These are phyloP conservation scores for Caenorhabditis macrosperma DNA, from an alignment of 2,888 invertebrate species.

Conservation along the genomic window DNA sequence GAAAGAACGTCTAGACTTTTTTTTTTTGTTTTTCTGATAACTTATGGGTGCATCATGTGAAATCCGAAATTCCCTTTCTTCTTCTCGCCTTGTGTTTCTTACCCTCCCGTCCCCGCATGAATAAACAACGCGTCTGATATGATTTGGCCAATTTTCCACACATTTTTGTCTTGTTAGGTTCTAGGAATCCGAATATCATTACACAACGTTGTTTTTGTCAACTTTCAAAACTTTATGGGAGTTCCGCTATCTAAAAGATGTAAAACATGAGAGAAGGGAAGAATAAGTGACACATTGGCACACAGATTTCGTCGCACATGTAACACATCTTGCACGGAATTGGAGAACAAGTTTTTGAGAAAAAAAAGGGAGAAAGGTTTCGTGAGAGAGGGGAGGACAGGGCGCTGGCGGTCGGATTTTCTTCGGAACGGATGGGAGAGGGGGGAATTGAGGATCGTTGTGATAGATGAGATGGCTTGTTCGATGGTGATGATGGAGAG, in stretches of 20 bases:
- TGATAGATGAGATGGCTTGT: conserved; percentile 32
- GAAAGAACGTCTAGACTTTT: background rate
- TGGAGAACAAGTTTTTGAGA: conserved; percentile 50
- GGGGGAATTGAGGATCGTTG: background rate
- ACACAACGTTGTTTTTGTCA: too few species aligned
- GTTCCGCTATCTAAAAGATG: conserved; percentile 61
- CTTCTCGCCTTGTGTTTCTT: conserved; percentile 1
- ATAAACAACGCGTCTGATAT: conserved; percentile 34
- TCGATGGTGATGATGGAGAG: conserved; percentile 28
- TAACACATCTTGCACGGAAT: conserved; percentile 47
- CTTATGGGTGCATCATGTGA: conserved; percentile 7
- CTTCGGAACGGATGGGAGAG: conserved; percentile 9
- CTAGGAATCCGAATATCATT: too few species aligned
- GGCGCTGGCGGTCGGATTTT: conserved; percentile 40
- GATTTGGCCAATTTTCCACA: conserved; percentile 44
- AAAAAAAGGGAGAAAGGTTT: conserved; percentile 3
- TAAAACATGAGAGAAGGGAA: conserved; percentile 30
- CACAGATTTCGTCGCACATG: conserved; percentile 17
- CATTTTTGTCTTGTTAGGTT: background rate
- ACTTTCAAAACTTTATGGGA: conserved; percentile 61
- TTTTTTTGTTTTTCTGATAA: background rate
- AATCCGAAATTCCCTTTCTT: background rate
- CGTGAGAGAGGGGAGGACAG: background rate
- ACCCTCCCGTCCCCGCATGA: conserved; percentile 4
- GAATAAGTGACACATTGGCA: conserved; percentile 21